Evolutionary conservation across 1,140 invertebrate species (phyloP), one percentile per base, ranked within the genome.

Genomic region (Zaprionus kolodkinae): DNA sequence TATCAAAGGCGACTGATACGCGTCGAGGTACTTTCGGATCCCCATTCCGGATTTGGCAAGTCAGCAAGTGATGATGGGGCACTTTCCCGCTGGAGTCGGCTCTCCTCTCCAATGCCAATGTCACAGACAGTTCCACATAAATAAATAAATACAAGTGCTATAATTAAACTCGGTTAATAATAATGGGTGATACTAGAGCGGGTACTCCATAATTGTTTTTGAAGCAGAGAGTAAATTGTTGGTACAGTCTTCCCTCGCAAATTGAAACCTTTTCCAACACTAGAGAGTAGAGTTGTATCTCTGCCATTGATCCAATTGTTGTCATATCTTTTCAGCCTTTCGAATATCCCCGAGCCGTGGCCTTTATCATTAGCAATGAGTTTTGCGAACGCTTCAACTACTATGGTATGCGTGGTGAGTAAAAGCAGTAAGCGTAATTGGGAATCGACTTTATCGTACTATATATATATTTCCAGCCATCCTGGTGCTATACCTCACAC

Each of bases 311-410:
- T 30, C 6, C 40, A 9, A 45, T 15, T 6, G n/a, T 15, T 9
- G 7, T 0, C 6, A 15, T 43, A 43, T 15, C n/a, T 43, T 15
- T 15, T 15, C 15, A 81, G 70, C n/a, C 33, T 36, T 57, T 54
- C 13, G 38, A 63, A 17, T 99, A 98, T 92, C 98, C 98, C 0
- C 96, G 95, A 87, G 95, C 97, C 2, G 96, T 99, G 12, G 97
- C 96, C 81, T 98, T 99, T 92, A 99, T 99, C 84, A 94, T 99
- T 62, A 96, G 95, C 90, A 99, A 98, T 95, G 98, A 99, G 93
- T 98, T 99, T 92, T 99, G 98, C 92, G 98, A 99, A 93, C 94
- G 98, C 83, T 99, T 99, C 93, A 97, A 96, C 52, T 99, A 95
- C 92, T 99, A 99, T 96, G 98, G 98, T 85, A 97, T 99, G 96